Evolutionary conservation across 2,888 invertebrate species (phyloP).

Genomic region (Perithous albicinctus): DNA sequence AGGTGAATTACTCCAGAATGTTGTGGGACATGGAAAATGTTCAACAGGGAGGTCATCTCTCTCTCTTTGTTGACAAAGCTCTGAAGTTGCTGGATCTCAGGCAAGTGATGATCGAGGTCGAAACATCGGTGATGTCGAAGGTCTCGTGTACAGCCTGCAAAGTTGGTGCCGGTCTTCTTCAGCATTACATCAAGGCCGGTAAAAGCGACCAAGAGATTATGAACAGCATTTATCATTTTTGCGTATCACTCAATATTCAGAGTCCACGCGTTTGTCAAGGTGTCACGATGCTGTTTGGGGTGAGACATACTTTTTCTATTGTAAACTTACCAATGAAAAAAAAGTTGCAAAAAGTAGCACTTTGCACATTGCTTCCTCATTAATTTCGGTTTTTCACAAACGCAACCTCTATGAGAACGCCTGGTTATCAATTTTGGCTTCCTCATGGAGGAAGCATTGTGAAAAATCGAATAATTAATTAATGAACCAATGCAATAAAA

Average conservation of each 20-base stretch:
- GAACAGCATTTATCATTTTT: conserved; percentile 93
- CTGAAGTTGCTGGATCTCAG: conserved; percentile 92
- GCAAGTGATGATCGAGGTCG: conserved; percentile 94
- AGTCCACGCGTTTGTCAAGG: conserved; percentile 95
- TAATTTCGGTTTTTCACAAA: too few species aligned
- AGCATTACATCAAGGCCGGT: conserved; percentile 94
- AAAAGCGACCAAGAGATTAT: conserved; percentile 94
- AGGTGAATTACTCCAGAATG: conserved; percentile 86
- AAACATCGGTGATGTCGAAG: conserved; percentile 96
- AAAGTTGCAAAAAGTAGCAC: too few species aligned
- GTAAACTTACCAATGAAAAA: neutral
- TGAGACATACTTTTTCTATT: conserved; percentile 84
- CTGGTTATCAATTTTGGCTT: too few species aligned
- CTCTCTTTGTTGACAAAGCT: conserved; percentile 93
- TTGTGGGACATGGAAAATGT: conserved; percentile 90
- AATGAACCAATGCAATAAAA: too few species aligned
- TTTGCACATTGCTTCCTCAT: too few species aligned
- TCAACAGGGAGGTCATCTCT: conserved; percentile 89
- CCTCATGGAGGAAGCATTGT: too few species aligned
- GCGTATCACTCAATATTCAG: conserved; percentile 94
- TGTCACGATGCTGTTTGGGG: conserved; percentile 93
- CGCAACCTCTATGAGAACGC: too few species aligned
- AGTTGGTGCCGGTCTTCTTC: conserved; percentile 93
- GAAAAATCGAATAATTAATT: too few species aligned
- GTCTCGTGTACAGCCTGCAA: conserved; percentile 96